These are phyloP conservation scores for Eristalis arbustorum DNA, from an alignment of 2,888 invertebrate genomes.

Conservation along the genomic window DNA sequence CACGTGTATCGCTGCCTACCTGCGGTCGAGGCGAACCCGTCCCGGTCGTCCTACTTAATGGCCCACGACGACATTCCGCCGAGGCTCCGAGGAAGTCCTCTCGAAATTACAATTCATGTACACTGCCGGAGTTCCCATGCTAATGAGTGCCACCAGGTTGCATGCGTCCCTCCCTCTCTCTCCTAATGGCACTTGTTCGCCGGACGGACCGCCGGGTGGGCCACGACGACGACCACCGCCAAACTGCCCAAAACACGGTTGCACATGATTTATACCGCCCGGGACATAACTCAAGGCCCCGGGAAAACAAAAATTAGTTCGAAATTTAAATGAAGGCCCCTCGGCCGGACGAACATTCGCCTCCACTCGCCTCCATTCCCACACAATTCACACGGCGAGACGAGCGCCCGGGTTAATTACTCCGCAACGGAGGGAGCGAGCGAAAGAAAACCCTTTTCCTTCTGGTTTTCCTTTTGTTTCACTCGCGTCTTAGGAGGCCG, in stretches of 20 bases:
- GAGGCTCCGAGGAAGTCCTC: not conserved
- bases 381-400: slow-evolving; percentile 62
- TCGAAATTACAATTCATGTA: not conserved
- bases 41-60: not conserved
- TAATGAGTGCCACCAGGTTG: not conserved
- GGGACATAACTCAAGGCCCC: slow-evolving; percentile 11
- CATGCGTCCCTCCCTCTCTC: not conserved
- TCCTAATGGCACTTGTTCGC: not conserved
- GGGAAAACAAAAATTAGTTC: slow-evolving; percentile 8
- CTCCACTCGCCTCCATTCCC: slow-evolving; percentile 59
- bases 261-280: not conserved
- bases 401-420: slow-evolving; percentile 67
- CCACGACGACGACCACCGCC: not conserved
- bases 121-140: not conserved
- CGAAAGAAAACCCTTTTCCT: slow-evolving; percentile 55
- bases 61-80: not conserved
- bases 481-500: not conserved
- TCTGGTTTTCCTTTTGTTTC: slow-evolving; percentile 45
- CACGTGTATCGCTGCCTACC: not conserved
- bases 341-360: slow-evolving; percentile 34
- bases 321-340: slow-evolving; percentile 50
- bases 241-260: not conserved
- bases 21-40: not conserved
- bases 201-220: not conserved
- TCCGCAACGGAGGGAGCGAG: not conserved